A percentile compares a stretch with the other conserved stretches of the same genome.
Conservation (phyloP, 2,888 invertebrate species). For the Octonoba sinensis region DNA sequence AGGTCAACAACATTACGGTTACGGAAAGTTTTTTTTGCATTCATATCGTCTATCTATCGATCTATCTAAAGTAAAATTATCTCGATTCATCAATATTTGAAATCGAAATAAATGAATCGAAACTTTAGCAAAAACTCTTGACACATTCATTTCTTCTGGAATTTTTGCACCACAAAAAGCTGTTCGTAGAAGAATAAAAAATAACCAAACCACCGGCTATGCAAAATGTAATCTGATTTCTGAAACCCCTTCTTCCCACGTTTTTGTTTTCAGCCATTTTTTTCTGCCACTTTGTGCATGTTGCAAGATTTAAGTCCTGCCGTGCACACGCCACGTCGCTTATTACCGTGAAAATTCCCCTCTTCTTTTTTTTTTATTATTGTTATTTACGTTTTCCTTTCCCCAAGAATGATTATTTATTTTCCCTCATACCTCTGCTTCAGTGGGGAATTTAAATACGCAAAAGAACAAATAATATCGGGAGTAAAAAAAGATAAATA, state of each 20-base stretch:
- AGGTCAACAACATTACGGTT: too few relatives aligned
- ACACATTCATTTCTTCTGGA: too few relatives aligned
- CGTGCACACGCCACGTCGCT: constrained; percentile 23
- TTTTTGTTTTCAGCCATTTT: constrained; percentile 12
- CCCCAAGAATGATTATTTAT: constrained; percentile 57
- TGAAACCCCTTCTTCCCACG: constrained; percentile 11
- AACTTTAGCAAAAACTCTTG: too few relatives aligned
- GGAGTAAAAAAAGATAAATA: constrained; percentile 8
- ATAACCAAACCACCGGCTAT: constrained; percentile 32
- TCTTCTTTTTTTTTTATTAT: constrained; percentile 18
- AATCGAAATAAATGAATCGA: too few relatives aligned
- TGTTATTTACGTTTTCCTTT: constrained; percentile 7
- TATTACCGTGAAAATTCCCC: constrained; percentile 49
- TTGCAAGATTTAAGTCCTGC: constrained; percentile 60
- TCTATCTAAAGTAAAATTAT: too few relatives aligned
- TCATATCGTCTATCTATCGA: too few relatives aligned
- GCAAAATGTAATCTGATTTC: constrained; percentile 61
- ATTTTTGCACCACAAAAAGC: too few relatives aligned
- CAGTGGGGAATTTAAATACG: constrained; percentile 58
- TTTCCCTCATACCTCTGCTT: constrained; percentile 30
- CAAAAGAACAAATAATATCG: constrained; percentile 59
- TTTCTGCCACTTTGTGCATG: constrained; percentile 44
- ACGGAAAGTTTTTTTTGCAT: too few relatives aligned
- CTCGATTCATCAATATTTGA: too few relatives aligned
- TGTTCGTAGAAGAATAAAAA: constrained; percentile 6